Percentiles rank a stretch among this genome's conserved stretches.
phyloP scores from a whole-genome alignment of 2,113 vertebrate genomes.

The Leucopternis melanops region DNA sequence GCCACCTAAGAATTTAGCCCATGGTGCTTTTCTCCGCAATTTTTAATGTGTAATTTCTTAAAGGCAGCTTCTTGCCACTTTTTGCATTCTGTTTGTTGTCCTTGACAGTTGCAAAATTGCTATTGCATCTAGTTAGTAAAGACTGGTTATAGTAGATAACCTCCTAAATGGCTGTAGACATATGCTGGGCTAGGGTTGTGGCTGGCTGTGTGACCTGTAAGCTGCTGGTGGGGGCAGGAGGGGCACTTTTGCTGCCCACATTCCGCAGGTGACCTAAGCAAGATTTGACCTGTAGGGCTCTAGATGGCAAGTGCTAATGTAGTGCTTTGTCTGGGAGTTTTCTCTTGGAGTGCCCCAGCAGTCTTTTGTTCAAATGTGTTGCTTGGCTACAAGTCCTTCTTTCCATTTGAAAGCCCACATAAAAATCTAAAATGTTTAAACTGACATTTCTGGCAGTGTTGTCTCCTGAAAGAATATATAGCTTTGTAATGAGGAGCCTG shows the following conservation, averaged over 20 bases:
- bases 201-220: background rate
- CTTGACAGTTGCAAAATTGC: background rate
- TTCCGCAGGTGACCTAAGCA: background rate
- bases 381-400: background rate
- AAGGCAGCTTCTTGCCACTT: background rate
- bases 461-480: background rate
- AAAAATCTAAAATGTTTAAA: background rate
- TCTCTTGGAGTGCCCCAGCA: background rate
- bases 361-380: background rate
- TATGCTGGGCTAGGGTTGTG: background rate
- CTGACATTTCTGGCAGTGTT: background rate
- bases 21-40: background rate
- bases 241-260: fast-evolving
- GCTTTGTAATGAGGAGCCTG: background rate
- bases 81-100: background rate
- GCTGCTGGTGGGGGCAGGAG: background rate
- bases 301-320: background rate
- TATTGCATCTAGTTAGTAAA: background rate
- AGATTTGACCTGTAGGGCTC: background rate
- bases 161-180: background rate
- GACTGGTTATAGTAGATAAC: background rate
- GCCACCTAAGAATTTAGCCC: background rate
- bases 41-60: background rate
- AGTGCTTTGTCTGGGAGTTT: background rate
- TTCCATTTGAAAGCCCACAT: background rate